phyloP scores from a whole-genome alignment of 2,888 invertebrate species.

The Drosophila lutescens region DNA sequence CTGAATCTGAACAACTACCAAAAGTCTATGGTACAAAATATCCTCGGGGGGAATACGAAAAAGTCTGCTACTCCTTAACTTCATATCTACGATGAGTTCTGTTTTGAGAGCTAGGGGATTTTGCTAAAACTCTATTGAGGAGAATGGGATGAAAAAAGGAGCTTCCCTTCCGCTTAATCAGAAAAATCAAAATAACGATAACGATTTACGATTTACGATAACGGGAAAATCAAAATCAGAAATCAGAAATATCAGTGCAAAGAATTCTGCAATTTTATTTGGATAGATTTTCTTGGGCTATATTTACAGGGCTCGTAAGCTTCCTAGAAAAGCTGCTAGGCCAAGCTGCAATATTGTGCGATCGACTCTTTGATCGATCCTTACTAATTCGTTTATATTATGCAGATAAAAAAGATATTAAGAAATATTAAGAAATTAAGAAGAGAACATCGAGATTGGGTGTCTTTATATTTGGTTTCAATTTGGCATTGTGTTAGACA shows the following conservation, averaged over 20 bases:
- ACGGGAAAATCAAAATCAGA: slow-evolving; percentile 3
- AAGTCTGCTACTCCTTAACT: slow-evolving; percentile 5
- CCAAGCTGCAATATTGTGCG: slow-evolving; percentile 33
- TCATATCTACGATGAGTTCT: slow-evolving; percentile 5
- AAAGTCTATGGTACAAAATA: slow-evolving; percentile 4
- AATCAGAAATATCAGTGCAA: slow-evolving; percentile 47
- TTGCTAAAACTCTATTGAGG: slow-evolving; percentile 12
- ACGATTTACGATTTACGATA: not conserved
- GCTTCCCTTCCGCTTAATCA: slow-evolving; percentile 17
- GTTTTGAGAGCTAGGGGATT: not conserved
- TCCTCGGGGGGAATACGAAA: slow-evolving; percentile 16
- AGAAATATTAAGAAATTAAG: slow-evolving; percentile 13
- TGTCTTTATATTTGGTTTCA: slow-evolving; percentile 44
- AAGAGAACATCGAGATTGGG: slow-evolving; percentile 43
- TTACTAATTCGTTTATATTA: slow-evolving; percentile 9
- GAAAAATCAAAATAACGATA: slow-evolving; percentile 3
- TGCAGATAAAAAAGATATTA: slow-evolving; percentile 17
- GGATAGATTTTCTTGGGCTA: slow-evolving; percentile 31
- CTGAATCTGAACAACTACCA: slow-evolving; percentile 20
- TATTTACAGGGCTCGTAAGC: slow-evolving; percentile 50
- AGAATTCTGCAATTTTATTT: slow-evolving; percentile 40
- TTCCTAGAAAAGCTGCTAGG: slow-evolving; percentile 50
- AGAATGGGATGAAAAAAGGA: slow-evolving; percentile 34
- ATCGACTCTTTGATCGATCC: slow-evolving; percentile 18
- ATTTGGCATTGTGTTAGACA: slow-evolving; percentile 57